Percentiles rank a stretch among this genome's conserved stretches.
Evolutionary conservation across 2,888 invertebrate species (phyloP).

Genomic region (Euplexia lucipara): DNA sequence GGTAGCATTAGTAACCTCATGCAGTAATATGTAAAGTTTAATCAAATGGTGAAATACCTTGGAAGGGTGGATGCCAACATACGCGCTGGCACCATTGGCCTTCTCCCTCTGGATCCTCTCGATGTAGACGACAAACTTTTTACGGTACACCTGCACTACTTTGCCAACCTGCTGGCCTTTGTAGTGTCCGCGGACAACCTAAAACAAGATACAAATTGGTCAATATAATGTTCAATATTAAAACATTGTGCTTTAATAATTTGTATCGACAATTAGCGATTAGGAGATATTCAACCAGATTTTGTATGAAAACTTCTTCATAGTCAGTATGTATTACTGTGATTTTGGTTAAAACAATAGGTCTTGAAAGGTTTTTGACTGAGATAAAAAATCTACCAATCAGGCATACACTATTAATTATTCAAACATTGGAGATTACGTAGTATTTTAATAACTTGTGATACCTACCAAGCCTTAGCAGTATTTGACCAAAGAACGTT

Average conservation of each 20-base stretch:
- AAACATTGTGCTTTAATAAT: background rate
- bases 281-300: too few relatives aligned
- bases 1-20: background rate
- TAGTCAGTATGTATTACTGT: too few relatives aligned
- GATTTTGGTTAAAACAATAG: too few relatives aligned
- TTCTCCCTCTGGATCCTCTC: conserved; percentile 99
- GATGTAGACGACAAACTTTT: conserved; percentile 99
- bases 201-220: conserved; percentile 64
- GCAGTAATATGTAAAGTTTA: background rate
- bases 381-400: too few relatives aligned
- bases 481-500: conserved; percentile 2
- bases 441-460: background rate
- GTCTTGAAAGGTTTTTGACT: too few relatives aligned
- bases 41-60: conserved; percentile 92
- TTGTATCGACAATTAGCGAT: too few relatives aligned
- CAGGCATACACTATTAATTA: too few relatives aligned
- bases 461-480: conserved; percentile 55
- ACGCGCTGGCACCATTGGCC: conserved; percentile 99
- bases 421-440: too few relatives aligned
- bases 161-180: conserved; percentile 99
- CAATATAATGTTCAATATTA: background rate
- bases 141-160: conserved; percentile 99
- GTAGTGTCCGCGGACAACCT: conserved; percentile 99
- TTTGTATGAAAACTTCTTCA: too few relatives aligned
- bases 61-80: conserved; percentile 99